Base-by-base conservation (phyloP, 2,113 vertebrate genomes). In the Pipra filicauda region DNA sequence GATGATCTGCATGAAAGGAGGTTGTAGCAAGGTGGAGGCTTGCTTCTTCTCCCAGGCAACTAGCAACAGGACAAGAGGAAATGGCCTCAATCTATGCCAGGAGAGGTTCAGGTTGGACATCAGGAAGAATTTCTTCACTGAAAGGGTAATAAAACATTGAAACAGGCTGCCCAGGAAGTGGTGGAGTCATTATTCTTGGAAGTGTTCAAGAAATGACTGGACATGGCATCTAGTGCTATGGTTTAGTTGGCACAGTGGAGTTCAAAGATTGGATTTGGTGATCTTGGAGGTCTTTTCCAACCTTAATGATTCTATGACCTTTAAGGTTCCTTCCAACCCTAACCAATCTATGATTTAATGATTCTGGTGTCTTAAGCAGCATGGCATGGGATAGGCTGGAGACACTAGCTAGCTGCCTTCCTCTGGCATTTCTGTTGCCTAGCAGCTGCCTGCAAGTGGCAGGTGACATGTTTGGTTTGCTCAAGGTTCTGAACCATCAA, bases 391-490 rank as follows among this genome's bases (percentile, higher is more conserved):
- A 54, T 17, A 72, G 46, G 8, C 19, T 79, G 70, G 61, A 77
- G 39, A 23, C 0, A 1, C 21, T 41, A 46, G 31, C 13, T n/a
- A 37, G 11, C n/a, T 31, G 33, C 54, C 11, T 59, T 51, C 12
- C 39, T 72, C 6, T 70, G 26, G 48, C 0, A 0, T 75, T 91
- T 59, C 24, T 48, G 12, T 39, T 67, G 31, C 33, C 15, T 51
- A 33, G 48, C 33, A 57, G 30, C 48, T 82, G 24, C 19, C 18
- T 7, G 2, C 43, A 24, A 52, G 30, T 30, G 5, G 2, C 39
- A 28, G 15, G 20, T 69, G 28, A 41, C 0, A 0, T 48, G 15
- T 76, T 72, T 1, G 1, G 4, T 81, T 77, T n/a, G 8, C 37
- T 84, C 18, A 43, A 35, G 39, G 9, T 87, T 91, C 41, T 89